phyloP scores from a whole-genome alignment of 2,113 vertebrate genomes.

The Neotragus pygmaeus region DNA sequence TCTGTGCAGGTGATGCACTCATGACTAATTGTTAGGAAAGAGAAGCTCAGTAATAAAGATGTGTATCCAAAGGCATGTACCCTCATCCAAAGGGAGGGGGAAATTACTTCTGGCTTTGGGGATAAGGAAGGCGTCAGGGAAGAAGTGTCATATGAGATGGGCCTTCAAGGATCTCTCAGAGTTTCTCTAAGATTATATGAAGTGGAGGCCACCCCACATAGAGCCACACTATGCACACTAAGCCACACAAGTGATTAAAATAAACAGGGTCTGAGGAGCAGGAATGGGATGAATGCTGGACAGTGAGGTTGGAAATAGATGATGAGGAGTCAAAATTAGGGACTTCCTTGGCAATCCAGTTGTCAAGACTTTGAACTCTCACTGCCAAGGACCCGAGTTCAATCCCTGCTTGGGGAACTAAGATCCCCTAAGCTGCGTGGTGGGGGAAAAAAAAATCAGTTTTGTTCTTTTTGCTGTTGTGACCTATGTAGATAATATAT shows the following conservation, averaged over 20 bases:
- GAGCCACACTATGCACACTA: background rate
- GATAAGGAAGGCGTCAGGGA: background rate
- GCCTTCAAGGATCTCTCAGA: background rate
- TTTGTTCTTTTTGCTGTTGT: background rate
- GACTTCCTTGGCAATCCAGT: background rate
- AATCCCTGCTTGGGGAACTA: background rate
- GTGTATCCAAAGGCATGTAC: background rate
- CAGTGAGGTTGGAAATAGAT: background rate
- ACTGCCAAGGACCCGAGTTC: background rate
- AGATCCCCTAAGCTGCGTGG: background rate
- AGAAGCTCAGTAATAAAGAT: background rate
- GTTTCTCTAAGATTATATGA: background rate
- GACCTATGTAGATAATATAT: background rate
- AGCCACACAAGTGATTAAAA: too few relatives aligned
- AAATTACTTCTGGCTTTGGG: background rate
- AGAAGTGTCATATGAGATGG: background rate
- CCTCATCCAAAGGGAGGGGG: background rate
- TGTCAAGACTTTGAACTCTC: background rate
- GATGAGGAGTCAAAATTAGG: background rate
- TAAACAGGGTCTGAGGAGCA: background rate
- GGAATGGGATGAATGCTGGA: background rate
- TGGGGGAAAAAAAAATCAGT: background rate
- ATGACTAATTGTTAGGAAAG: background rate
- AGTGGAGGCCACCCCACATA: background rate
- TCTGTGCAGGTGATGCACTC: background rate